Conservation (phyloP, 2,797 vertebrate species). For the Sebastes oblongus region DNA sequence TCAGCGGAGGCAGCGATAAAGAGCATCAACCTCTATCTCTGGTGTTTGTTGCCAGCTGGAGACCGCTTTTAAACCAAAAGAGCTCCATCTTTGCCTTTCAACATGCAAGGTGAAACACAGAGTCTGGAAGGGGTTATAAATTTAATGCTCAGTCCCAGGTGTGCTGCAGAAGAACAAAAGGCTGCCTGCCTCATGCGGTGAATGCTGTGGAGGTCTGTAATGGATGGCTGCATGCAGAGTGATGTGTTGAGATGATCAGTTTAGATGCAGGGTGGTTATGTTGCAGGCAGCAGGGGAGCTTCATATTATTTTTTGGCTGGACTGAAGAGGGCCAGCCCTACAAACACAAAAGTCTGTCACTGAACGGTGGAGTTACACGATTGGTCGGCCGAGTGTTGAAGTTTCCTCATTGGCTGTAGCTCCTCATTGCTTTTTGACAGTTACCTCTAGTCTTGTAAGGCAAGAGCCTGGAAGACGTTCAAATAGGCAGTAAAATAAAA, state of each 20-base stretch:
- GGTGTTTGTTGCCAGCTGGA: constrained; percentile 68
- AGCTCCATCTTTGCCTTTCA: constrained; percentile 59
- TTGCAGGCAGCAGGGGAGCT: not conserved
- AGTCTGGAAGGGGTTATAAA: constrained; percentile 23
- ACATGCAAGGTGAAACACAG: constrained; percentile 46
- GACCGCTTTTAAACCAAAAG: constrained; percentile 53
- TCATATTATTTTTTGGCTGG: not conserved
- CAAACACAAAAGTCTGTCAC: too few relatives aligned
- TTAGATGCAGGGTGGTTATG: constrained; percentile 14
- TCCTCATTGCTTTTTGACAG: too few relatives aligned
- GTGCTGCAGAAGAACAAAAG: constrained; percentile 35
- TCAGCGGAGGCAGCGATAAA: constrained; percentile 44
- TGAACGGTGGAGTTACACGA: too few relatives aligned
- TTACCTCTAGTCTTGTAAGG: too few relatives aligned
- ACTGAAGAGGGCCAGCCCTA: too few relatives aligned
- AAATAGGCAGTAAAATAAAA: too few relatives aligned
- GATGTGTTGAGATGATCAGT: constrained; percentile 44
- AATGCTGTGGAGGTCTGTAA: not conserved
- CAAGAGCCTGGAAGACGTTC: too few relatives aligned
- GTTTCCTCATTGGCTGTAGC: too few relatives aligned
- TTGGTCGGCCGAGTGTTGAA: too few relatives aligned
- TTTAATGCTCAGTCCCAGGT: constrained; percentile 34
- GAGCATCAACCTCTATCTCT: constrained; percentile 62
- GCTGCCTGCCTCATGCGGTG: constrained; percentile 7
- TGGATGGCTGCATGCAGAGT: constrained; percentile 20